Percentiles rank a stretch among this genome's conserved stretches.
Evolutionary conservation across 2,797 vertebrate genomes (phyloP).

Genomic region (Neoniphon sammara): DNA sequence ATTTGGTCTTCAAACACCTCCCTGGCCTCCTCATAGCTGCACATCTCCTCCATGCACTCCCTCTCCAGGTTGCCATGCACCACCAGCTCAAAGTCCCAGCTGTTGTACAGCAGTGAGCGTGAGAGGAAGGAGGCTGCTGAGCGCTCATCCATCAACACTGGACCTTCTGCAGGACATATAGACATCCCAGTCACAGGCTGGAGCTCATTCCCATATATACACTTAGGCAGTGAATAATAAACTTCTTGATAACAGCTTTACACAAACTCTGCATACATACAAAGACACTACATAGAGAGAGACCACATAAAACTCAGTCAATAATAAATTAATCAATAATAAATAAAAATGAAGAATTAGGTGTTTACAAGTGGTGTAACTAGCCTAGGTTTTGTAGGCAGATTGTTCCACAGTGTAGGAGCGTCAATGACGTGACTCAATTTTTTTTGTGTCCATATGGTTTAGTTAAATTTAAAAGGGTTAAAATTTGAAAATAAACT

Average conservation of each 20-base stretch:
- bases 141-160: conserved; percentile 78
- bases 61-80: conserved; percentile 81
- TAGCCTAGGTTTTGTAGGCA: too few relatives aligned
- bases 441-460: too few relatives aligned
- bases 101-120: conserved; percentile 87
- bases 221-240: too few relatives aligned
- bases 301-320: too few relatives aligned
- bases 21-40: conserved; percentile 89
- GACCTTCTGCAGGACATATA: conserved; percentile 32
- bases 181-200: background rate
- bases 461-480: too few relatives aligned
- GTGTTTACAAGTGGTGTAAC: too few relatives aligned
- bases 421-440: conserved; percentile 3
- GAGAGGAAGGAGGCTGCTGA: conserved; percentile 84
- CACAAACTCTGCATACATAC: too few relatives aligned
- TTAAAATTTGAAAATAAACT: too few relatives aligned
- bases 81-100: conserved; percentile 90
- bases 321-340: too few relatives aligned
- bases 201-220: background rate
- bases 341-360: too few relatives aligned
- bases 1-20: conserved; percentile 86
- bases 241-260: too few relatives aligned
- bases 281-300: background rate
- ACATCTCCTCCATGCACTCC: conserved; percentile 87
- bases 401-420: too few relatives aligned